These are phyloP conservation scores for Corythoichthys haematopterus DNA, from an alignment of 2,113 vertebrate genomes.

Conservation along the genomic window DNA sequence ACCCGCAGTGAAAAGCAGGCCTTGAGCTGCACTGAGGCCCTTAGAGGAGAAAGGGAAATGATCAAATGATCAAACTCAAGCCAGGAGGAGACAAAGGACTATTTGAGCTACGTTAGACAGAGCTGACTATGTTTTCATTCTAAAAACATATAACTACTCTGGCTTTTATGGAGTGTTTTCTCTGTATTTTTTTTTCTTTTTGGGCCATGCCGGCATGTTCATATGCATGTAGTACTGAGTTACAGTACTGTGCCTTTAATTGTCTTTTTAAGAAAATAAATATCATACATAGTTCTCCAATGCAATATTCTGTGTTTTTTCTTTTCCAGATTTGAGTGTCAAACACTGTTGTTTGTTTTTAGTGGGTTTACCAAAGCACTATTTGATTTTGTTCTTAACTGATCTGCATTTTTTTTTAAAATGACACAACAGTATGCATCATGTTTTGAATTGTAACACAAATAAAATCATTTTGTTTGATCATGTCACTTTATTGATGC, in stretches of 20 bases:
- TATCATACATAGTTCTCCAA: conserved; percentile 25
- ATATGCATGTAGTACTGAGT: conserved; percentile 65
- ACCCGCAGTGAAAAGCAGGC: conserved; percentile 63
- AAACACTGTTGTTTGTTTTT: conserved; percentile 47
- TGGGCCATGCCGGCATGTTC: conserved; percentile 59
- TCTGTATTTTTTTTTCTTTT: conserved; percentile 27
- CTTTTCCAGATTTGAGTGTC: conserved; percentile 39
- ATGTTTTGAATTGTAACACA: conserved; percentile 61
- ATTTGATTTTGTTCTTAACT: conserved; percentile 41
- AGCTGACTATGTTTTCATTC: conserved; percentile 61
- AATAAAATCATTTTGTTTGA: conserved; percentile 62
- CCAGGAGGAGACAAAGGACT: conserved; percentile 41
- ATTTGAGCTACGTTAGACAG: conserved; percentile 46
- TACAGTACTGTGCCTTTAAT: conserved; percentile 64
- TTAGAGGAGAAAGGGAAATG: conserved; percentile 53
- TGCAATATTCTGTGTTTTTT: conserved; percentile 38
- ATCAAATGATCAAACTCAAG: conserved; percentile 26
- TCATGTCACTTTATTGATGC: conserved; percentile 24
- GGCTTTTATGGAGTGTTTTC: conserved; percentile 59
- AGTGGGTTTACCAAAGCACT: conserved; percentile 51
- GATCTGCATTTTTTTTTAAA: conserved; percentile 32
- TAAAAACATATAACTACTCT: conserved; percentile 59
- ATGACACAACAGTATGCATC: conserved; percentile 56
- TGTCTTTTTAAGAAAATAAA: conserved; percentile 27
- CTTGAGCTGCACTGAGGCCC: conserved; percentile 45